Evolutionary conservation across 2,113 vertebrate species (phyloP).

Genomic region (Perca schrenkii): DNA sequence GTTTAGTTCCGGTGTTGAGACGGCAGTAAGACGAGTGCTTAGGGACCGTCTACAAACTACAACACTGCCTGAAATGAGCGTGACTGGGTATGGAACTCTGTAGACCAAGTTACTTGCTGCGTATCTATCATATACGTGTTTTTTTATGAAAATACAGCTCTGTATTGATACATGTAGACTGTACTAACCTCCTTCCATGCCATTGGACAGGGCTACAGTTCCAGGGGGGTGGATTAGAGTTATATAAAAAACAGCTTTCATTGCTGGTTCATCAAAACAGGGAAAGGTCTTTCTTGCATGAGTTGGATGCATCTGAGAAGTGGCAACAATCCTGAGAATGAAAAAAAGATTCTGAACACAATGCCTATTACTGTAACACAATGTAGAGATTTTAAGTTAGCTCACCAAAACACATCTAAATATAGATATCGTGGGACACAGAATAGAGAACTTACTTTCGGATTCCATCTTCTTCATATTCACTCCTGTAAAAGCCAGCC

Average conservation of each 20-base stretch:
- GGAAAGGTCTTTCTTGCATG: slow-evolving; percentile 93
- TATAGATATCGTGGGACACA: neutral
- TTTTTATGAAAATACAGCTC: neutral
- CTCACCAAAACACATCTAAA: neutral
- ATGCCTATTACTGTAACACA: neutral
- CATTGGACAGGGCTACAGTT: slow-evolving; percentile 88
- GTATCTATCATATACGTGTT: neutral
- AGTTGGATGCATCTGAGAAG: slow-evolving; percentile 91
- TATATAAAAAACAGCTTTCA: slow-evolving; percentile 90
- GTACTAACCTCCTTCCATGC: slow-evolving; percentile 82
- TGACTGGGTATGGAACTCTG: neutral
- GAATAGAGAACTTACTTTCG: slow-evolving; percentile 78
- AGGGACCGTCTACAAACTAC: no score
- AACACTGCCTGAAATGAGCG: neutral
- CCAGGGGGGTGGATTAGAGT: slow-evolving; percentile 80
- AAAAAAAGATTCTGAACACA: neutral
- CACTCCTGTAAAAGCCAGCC: slow-evolving; percentile 92
- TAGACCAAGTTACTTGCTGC: neutral
- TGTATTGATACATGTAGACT: neutral
- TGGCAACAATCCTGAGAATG: slow-evolving; percentile 88
- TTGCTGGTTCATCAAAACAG: slow-evolving; percentile 92
- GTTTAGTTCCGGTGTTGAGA: no score
- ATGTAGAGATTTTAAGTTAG: neutral
- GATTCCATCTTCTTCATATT: slow-evolving; percentile 79
- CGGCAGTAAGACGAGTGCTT: no score